Evolutionary conservation across 2,113 vertebrate genomes (phyloP).

Genomic region (Peromyscus polionotus): DNA sequence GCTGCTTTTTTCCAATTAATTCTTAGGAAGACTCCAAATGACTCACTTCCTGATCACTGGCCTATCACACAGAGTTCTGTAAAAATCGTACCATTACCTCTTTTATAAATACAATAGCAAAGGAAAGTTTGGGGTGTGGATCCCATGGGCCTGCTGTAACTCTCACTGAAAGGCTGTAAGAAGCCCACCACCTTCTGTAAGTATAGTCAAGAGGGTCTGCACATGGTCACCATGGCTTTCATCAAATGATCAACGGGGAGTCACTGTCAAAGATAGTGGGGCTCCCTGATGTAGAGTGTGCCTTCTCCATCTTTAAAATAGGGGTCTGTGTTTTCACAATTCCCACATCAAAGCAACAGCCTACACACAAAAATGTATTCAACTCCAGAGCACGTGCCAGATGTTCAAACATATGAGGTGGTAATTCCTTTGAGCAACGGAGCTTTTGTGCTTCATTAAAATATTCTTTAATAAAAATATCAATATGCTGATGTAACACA

Average conservation of each 20-base stretch:
- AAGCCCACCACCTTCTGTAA: background rate
- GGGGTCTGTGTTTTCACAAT: background rate
- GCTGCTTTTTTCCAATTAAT: background rate
- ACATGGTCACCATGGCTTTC: no score
- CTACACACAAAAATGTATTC: background rate
- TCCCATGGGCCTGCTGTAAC: no score
- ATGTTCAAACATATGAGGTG: background rate
- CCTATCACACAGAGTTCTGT: background rate
- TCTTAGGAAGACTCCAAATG: background rate
- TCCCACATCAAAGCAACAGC: background rate
- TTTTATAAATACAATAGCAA: background rate
- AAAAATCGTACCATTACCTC: background rate
- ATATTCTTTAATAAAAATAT: conserved; percentile 1
- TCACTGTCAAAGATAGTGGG: background rate
- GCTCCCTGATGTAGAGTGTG: rapidly evolving
- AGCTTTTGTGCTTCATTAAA: background rate
- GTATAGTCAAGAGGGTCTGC: background rate
- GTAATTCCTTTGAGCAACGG: background rate
- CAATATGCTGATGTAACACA: background rate
- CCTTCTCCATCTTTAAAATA: background rate
- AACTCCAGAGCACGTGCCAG: rapidly evolving
- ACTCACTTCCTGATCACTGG: background rate
- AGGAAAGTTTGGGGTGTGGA: background rate
- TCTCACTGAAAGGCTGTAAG: background rate
- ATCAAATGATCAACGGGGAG: background rate